Evolutionary conservation across 1,140 invertebrate species (phyloP).

Genomic region (Macrosteles quadrilineatus): DNA sequence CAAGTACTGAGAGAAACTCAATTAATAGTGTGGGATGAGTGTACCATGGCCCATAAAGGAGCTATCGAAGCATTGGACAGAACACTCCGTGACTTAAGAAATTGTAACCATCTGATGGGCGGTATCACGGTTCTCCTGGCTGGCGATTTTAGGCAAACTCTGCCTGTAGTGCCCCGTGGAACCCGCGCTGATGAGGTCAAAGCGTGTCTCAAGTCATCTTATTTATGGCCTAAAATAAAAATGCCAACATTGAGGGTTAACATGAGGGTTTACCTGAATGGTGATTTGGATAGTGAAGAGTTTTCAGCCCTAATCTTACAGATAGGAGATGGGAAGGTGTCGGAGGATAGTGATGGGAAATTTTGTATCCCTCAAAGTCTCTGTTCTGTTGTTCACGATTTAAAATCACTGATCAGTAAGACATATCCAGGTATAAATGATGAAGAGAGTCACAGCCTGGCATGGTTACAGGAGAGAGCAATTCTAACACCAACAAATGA

Average conservation of each 20-base stretch:
- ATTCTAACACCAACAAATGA: constrained; percentile 42
- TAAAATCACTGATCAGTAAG: background rate
- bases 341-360: constrained; percentile 10
- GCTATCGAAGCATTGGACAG: constrained; percentile 41
- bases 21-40: constrained; percentile 42
- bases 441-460: background rate
- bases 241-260: constrained; percentile 41
- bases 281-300: background rate
- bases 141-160: constrained; percentile 50
- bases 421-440: background rate
- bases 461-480: constrained; percentile 41
- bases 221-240: constrained; percentile 41
- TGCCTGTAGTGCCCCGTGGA: constrained; percentile 46
- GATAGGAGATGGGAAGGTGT: constrained; percentile 13
- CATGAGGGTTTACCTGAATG: constrained; percentile 40
- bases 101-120: constrained; percentile 39
- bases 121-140: constrained; percentile 42
- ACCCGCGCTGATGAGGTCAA: constrained; percentile 46
- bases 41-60: constrained; percentile 45
- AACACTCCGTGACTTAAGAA: constrained; percentile 41
- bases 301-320: constrained; percentile 1
- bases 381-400: background rate
- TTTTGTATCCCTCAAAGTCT: background rate
- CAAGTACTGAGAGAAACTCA: constrained; percentile 39
- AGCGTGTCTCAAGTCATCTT: constrained; percentile 46